A percentile compares a stretch with the other conserved stretches of the same genome.
Conservation (phyloP, 2,797 vertebrate species). For the Chiroxiphia lanceolata region DNA sequence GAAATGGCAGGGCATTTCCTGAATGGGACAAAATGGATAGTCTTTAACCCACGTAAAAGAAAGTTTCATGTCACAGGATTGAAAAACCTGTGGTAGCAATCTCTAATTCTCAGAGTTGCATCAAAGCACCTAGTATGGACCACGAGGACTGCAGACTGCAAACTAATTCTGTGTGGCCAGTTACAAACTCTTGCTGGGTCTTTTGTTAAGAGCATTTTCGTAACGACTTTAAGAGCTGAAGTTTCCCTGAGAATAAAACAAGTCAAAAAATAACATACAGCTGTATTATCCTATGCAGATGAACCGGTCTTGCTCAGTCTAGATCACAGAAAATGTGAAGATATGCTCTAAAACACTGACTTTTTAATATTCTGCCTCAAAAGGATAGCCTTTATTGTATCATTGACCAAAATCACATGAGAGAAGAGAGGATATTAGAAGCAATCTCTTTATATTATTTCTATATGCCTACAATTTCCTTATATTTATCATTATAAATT, state of each 20-base stretch:
- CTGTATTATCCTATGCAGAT: neutral
- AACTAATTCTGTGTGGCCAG: neutral
- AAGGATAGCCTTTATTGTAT: neutral
- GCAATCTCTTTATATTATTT: neutral
- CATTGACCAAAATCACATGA: neutral
- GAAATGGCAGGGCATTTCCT: neutral
- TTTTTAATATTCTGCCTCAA: neutral
- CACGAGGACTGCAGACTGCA: neutral
- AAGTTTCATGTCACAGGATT: neutral
- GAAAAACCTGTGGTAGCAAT: neutral
- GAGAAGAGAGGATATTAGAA: neutral
- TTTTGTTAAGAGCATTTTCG: neutral
- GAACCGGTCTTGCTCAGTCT: neutral
- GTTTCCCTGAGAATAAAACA: neutral
- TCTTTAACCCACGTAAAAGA: neutral
- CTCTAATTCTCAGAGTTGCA: neutral
- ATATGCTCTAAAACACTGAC: neutral
- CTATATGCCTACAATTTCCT: neutral
- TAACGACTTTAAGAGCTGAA: neutral
- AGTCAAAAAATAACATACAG: neutral
- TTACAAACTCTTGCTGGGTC: neutral
- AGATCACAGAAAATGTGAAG: neutral
- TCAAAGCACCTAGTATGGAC: neutral
- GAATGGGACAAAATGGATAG: accelerated
- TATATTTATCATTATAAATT: neutral